Conservation (phyloP, 2,888 invertebrate species). For the Diarsia mendica region DNA sequence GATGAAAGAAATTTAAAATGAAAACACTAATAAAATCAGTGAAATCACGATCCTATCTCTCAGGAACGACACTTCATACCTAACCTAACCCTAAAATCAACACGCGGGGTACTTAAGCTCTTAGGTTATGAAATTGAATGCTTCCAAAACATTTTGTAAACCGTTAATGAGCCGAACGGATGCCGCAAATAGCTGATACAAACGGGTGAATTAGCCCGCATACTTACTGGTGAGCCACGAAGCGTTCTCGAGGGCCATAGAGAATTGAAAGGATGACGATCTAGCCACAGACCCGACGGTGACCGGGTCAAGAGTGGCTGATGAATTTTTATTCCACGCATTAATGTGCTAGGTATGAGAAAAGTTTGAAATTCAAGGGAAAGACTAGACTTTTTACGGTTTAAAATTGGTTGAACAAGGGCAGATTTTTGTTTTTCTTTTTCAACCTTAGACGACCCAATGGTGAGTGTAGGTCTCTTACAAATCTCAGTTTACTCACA, state of each 20-base stretch:
- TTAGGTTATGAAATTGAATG: conserved; percentile 62
- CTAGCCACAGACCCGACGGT: conserved; percentile 71
- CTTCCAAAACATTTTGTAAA: conserved; percentile 66
- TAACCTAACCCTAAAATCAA: conserved; percentile 49
- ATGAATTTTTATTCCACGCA: conserved; percentile 68
- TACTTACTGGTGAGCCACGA: conserved; percentile 75
- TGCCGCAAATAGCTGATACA: conserved; percentile 78
- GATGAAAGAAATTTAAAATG: not conserved
- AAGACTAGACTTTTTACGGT: not conserved
- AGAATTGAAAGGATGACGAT: conserved; percentile 78
- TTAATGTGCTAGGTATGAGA: conserved; percentile 49
- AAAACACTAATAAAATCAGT: not conserved
- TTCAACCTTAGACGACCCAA: no score
- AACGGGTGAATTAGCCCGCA: conserved; percentile 76
- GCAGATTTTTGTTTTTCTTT: not conserved
- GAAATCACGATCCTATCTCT: not conserved
- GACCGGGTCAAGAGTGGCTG: conserved; percentile 72
- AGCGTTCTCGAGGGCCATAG: conserved; percentile 76
- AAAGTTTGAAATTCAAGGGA: conserved; percentile 7
- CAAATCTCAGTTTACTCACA: not conserved
- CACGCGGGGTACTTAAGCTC: conserved; percentile 40
- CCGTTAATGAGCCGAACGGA: conserved; percentile 73
- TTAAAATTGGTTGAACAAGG: not conserved
- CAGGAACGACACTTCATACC: conserved; percentile 10
- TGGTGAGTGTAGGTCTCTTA: no score